Conservation (phyloP, 2,888 invertebrate species). For the Dicyrtomina minuta region DNA sequence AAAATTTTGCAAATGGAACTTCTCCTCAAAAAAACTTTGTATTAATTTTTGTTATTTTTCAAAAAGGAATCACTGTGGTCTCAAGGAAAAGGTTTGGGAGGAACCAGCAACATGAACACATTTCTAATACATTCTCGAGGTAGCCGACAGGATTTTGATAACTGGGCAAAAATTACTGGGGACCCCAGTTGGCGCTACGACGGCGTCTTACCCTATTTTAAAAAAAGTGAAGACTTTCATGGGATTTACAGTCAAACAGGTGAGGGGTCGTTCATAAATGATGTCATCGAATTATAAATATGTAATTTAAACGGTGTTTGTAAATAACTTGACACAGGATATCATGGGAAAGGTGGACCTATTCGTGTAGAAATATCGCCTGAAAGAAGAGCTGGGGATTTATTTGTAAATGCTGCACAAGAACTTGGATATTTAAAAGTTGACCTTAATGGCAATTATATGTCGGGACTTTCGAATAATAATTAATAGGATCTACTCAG, state of each 20-base stretch:
- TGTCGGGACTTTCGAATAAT: too few species aligned
- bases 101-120: conserved; percentile 59
- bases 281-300: too few species aligned
- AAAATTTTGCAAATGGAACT: too few species aligned
- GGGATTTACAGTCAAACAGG: conserved; percentile 9
- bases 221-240: conserved; percentile 39
- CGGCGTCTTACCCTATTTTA: conserved; percentile 41
- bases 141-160: conserved; percentile 41
- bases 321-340: conserved; percentile 34
- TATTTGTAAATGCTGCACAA: conserved; percentile 43
- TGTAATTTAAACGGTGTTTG: too few species aligned
- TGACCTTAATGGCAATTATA: conserved; percentile 44
- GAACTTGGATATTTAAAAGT: conserved; percentile 46
- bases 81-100: conserved; percentile 18
- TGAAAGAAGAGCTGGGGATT: conserved; percentile 26
- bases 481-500: too few species aligned
- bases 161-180: conserved; percentile 42
- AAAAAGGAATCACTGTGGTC: conserved; percentile 21
- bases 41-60: neutral
- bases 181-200: conserved; percentile 45
- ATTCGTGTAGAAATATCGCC: conserved; percentile 3
- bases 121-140: conserved; percentile 3
- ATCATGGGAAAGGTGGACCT: conserved; percentile 24
- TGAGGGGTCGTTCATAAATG: too few species aligned
- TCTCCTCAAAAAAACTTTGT: too few species aligned